These are phyloP conservation scores for Calliphora vomitoria DNA, from an alignment of 2,888 invertebrate genomes.

Conservation along the genomic window DNA sequence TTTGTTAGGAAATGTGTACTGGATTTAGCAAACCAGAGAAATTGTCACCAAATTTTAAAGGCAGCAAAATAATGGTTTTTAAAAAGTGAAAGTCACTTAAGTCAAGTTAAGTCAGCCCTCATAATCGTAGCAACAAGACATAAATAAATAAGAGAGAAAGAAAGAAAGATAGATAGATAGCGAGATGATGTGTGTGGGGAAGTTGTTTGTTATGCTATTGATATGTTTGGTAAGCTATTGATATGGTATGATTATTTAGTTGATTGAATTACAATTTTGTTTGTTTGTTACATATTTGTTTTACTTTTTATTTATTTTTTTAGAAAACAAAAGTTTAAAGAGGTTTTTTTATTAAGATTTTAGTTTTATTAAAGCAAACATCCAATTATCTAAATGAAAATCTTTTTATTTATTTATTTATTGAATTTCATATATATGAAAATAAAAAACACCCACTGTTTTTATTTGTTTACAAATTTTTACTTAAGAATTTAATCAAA, in stretches of 20 bases:
- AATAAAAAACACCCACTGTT: too few relatives aligned
- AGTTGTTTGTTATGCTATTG: not conserved
- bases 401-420: too few relatives aligned
- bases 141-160: not conserved
- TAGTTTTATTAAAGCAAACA: too few relatives aligned
- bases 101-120: constrained; percentile 14
- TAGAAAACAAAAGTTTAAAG: too few relatives aligned
- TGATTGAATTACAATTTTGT: constrained; percentile 25
- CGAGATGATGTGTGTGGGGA: too few relatives aligned
- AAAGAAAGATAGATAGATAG: not conserved
- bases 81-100: constrained; percentile 20
- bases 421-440: too few relatives aligned
- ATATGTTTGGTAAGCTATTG: not conserved
- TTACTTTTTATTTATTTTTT: not conserved
- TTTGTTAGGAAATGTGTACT: constrained; percentile 1
- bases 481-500: not conserved
- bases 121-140: not conserved
- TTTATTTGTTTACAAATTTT: too few relatives aligned
- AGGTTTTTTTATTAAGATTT: not conserved
- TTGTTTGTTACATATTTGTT: not conserved
- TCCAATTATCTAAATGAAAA: too few relatives aligned
- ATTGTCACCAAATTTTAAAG: constrained; percentile 6
- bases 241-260: constrained; percentile 4
- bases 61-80: not conserved
- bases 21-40: constrained; percentile 1